phyloP scores from a whole-genome alignment of 2,888 invertebrate genomes.

The Idaea aversata region DNA sequence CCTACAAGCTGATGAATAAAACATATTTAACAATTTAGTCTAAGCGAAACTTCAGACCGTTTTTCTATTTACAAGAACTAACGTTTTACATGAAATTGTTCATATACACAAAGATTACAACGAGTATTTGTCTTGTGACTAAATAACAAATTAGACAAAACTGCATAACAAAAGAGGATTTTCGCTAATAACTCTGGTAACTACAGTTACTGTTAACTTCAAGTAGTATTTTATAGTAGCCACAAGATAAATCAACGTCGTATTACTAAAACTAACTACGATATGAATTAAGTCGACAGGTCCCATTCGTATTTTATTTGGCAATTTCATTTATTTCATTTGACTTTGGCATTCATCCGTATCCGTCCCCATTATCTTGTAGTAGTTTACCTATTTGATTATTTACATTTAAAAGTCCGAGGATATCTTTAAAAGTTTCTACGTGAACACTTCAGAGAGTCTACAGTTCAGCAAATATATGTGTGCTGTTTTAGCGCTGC shows the following conservation, averaged over 20 bases:
- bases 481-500: background rate
- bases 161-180: background rate
- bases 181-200: too few relatives aligned
- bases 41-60: background rate
- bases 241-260: constrained; percentile 14
- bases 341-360: constrained; percentile 41
- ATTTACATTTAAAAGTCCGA: background rate
- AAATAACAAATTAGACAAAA: background rate
- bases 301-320: constrained; percentile 67
- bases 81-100: background rate
- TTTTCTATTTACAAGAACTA: background rate
- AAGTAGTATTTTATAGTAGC: background rate
- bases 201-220: too few relatives aligned
- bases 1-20: background rate
- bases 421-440: constrained; percentile 16
- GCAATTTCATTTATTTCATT: constrained; percentile 59
- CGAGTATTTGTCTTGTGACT: background rate
- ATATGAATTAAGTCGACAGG: constrained; percentile 73
- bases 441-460: background rate
- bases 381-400: background rate
- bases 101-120: background rate
- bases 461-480: constrained; percentile 5
- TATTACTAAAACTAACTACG: constrained; percentile 48
- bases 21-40: background rate
- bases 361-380: background rate